A percentile compares a stretch with the other conserved stretches of the same genome.
Conservation (phyloP, 2,113 vertebrate species). For the Dipodomys spectabilis region DNA sequence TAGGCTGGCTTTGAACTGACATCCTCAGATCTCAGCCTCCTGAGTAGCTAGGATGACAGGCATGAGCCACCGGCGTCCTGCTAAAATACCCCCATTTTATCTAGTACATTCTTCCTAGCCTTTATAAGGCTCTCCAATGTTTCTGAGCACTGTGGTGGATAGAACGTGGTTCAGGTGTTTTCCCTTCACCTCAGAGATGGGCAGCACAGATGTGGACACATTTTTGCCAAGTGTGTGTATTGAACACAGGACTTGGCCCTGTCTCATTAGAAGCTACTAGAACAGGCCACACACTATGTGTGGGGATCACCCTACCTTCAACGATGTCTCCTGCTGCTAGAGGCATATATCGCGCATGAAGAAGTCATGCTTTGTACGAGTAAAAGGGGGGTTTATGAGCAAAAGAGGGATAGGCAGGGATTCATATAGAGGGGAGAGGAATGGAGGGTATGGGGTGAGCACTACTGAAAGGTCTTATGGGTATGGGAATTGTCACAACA, state of each 20-base stretch:
- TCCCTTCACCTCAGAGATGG: neutral
- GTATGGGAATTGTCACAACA: too few species aligned
- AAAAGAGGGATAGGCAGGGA: neutral
- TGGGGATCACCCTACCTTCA: neutral
- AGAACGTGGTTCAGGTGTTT: neutral
- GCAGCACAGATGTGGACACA: neutral
- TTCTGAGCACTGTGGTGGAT: neutral
- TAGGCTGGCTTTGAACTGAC: too few species aligned
- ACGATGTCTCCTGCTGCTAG: neutral
- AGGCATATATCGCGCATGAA: neutral
- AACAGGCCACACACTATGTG: neutral
- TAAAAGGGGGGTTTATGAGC: neutral
- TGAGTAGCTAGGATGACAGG: too few species aligned
- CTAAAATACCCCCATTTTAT: neutral
- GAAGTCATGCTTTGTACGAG: neutral
- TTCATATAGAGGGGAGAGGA: neutral
- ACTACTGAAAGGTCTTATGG: too few species aligned
- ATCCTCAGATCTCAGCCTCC: too few species aligned
- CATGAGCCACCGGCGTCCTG: too few species aligned
- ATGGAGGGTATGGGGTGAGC: too few species aligned
- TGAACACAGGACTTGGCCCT: neutral
- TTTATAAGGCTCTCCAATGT: neutral
- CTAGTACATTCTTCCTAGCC: neutral
- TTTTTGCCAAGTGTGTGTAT: neutral
- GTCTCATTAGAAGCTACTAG: neutral